Evolutionary conservation across 2,888 invertebrate species (phyloP).

Genomic region (Brachypalpus laphriformis): DNA sequence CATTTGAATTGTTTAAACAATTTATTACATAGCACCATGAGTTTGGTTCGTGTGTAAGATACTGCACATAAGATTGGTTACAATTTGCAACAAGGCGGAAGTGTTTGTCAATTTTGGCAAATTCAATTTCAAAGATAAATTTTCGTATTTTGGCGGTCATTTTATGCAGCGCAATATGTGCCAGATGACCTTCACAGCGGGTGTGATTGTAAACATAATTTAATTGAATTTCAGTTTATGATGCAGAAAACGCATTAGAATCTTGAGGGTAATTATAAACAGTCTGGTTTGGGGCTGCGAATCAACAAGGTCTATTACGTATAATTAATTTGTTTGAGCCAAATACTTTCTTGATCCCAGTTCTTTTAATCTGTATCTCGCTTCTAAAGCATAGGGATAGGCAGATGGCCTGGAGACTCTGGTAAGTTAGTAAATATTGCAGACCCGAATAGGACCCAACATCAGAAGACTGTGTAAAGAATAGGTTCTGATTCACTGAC

Average conservation of each 20-base stretch:
- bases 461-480: too few relatives aligned
- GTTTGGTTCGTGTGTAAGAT: background rate
- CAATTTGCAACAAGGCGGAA: constrained; percentile 49
- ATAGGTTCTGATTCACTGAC: too few relatives aligned
- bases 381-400: too few relatives aligned
- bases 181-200: constrained; percentile 20
- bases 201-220: constrained; percentile 38
- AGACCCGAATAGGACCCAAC: too few relatives aligned
- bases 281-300: background rate
- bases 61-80: constrained; percentile 33
- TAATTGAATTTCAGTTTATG: background rate
- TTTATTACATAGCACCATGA: constrained; percentile 42
- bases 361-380: too few relatives aligned
- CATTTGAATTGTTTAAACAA: constrained; percentile 69
- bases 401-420: too few relatives aligned
- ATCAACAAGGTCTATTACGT: background rate
- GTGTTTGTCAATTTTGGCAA: constrained; percentile 64
- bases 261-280: background rate
- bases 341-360: too few relatives aligned
- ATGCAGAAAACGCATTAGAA: background rate
- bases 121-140: constrained; percentile 38
- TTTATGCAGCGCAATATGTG: constrained; percentile 22
- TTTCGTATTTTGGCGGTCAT: constrained; percentile 24
- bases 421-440: too few relatives aligned
- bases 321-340: too few relatives aligned